phyloP scores from a whole-genome alignment of 2,113 vertebrate genomes.

The Rhinolophus sinicus region DNA sequence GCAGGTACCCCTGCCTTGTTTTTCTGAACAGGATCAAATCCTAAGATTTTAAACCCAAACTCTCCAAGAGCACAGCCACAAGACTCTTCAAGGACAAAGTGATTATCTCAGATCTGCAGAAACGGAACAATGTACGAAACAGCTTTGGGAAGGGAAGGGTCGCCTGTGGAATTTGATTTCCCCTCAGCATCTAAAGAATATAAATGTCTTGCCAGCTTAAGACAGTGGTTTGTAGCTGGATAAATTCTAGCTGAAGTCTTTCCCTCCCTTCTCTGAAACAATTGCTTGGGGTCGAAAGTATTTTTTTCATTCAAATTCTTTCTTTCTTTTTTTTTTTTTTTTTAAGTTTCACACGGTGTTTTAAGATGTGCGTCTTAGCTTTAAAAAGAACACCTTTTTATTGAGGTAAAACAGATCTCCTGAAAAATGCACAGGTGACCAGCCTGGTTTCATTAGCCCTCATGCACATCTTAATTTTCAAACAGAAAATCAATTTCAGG shows the following conservation, averaged over 20 bases:
- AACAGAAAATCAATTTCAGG: not conserved
- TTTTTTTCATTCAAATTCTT: not conserved
- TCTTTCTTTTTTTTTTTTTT: not conserved
- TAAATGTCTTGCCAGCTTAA: not conserved
- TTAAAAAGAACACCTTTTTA: not conserved
- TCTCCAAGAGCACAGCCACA: conserved; percentile 46
- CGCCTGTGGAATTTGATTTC: conserved; percentile 30
- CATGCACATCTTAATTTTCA: not conserved
- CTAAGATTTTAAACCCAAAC: conserved; percentile 75
- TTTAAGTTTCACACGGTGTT: not conserved
- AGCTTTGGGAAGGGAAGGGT: not conserved
- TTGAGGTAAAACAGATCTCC: not conserved
- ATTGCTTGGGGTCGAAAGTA: not conserved
- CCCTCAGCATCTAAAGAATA: conserved; percentile 43
- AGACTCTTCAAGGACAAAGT: conserved; percentile 71
- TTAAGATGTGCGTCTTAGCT: not conserved
- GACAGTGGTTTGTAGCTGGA: conserved; percentile 9
- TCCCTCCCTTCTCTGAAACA: not conserved
- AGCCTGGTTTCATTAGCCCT: not conserved
- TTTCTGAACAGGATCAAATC: conserved; percentile 70
- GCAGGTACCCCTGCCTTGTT: not conserved
- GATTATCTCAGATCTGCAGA: conserved; percentile 73
- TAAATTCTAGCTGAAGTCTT: not conserved
- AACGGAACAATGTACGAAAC: not conserved
- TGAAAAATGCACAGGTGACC: not conserved